A percentile compares a stretch with the other conserved stretches of the same genome.
Conservation (phyloP, 2,113 vertebrate genomes). For the Xiphophorus maculatus region DNA sequence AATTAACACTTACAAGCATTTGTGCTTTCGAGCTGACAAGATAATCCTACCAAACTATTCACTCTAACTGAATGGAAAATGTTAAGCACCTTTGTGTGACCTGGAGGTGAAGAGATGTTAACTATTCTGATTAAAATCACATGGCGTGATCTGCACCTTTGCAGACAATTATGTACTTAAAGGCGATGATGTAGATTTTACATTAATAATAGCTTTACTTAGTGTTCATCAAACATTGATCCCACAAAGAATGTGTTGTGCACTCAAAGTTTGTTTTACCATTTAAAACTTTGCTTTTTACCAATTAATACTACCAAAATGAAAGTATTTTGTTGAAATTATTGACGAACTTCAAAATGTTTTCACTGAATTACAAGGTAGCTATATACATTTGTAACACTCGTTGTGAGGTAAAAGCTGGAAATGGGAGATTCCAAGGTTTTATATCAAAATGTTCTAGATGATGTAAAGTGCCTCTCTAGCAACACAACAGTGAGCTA, state of each 20-base stretch:
- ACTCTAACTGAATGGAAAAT: not conserved
- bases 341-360: not conserved
- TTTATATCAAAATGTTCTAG: not conserved
- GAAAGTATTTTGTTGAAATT: not conserved
- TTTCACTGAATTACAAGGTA: not conserved
- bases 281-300: too few relatives aligned
- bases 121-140: not conserved
- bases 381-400: not conserved
- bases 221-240: not conserved
- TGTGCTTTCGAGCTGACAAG: not conserved
- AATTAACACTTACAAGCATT: not conserved
- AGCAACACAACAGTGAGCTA: too few relatives aligned
- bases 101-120: not conserved
- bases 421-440: not conserved
- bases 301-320: not conserved
- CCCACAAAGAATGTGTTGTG: not conserved
- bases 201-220: conserved; percentile 1
- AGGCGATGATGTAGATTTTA: not conserved
- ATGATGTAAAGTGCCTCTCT: not conserved
- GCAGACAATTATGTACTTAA: not conserved
- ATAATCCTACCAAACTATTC: not conserved
- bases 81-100: not conserved
- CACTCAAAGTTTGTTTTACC: not conserved
- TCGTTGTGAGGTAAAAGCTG: too few relatives aligned
- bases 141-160: not conserved